These are phyloP conservation scores for Clinocottus analis DNA, from an alignment of 2,113 vertebrate genomes.

Conservation along the genomic window DNA sequence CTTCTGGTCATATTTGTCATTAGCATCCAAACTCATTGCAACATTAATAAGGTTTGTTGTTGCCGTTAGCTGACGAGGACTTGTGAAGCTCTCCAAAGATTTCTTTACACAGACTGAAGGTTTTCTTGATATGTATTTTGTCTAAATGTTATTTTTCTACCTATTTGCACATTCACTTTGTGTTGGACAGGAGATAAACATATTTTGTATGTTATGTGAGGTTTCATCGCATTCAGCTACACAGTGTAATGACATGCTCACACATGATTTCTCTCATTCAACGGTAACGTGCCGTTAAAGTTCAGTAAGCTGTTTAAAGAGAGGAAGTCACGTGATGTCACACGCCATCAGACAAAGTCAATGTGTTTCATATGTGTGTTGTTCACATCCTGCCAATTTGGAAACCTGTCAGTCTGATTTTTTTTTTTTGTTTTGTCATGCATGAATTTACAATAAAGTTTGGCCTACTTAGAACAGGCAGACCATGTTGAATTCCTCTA, in stretches of 20 bases:
- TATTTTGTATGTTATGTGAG: no score
- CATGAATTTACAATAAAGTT: not conserved
- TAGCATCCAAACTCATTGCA: not conserved
- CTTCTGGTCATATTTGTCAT: constrained; percentile 17
- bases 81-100: constrained; percentile 6
- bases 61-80: not conserved
- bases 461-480: not conserved
- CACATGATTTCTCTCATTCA: not conserved
- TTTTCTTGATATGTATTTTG: no score
- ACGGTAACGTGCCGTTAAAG: not conserved
- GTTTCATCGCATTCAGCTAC: not conserved
- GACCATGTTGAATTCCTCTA: constrained; percentile 77
- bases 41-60: not conserved
- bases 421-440: not conserved
- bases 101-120: no score
- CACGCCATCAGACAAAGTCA: not conserved
- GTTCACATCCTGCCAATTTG: not conserved
- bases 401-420: not conserved
- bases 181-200: no score
- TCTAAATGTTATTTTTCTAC: no score
- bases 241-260: not conserved
- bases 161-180: no score
- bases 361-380: not conserved
- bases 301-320: not conserved
- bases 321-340: constrained; percentile 17